Percentiles rank a stretch among this genome's conserved stretches.
phyloP scores from a whole-genome alignment of 1,140 invertebrate genomes.

The Drosophila subpulchrella region DNA sequence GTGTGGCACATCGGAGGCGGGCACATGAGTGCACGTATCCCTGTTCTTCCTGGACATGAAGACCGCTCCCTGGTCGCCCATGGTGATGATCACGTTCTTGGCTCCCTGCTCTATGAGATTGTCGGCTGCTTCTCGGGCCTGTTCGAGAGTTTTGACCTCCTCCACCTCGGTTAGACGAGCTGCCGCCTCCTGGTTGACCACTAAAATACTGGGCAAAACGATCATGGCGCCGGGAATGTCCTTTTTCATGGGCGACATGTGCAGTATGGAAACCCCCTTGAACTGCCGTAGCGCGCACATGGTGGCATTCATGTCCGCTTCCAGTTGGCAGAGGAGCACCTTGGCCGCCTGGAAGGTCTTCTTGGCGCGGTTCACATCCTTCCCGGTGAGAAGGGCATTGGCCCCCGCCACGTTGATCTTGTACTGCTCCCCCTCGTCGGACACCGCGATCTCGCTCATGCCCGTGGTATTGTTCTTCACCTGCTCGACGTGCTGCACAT shows the following conservation, averaged over 20 bases:
- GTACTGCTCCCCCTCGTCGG: constrained; percentile 93
- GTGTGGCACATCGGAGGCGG: constrained; percentile 86
- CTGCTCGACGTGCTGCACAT: constrained; percentile 86
- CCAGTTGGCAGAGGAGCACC: constrained; percentile 92
- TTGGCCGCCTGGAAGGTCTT: constrained; percentile 37
- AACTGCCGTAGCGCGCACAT: constrained; percentile 91
- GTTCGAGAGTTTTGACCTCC: constrained; percentile 73
- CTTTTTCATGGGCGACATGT: constrained; percentile 91
- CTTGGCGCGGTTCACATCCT: constrained; percentile 86
- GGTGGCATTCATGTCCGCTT: constrained; percentile 91
- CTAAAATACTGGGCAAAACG: constrained; percentile 91
- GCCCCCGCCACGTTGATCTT: constrained; percentile 96
- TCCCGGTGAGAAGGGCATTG: constrained; percentile 88
- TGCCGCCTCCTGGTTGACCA: constrained; percentile 95
- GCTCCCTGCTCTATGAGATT: constrained; percentile 88
- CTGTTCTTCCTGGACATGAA: constrained; percentile 86
- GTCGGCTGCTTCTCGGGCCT: constrained; percentile 87
- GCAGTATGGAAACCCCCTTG: constrained; percentile 91
- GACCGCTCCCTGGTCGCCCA: constrained; percentile 90
- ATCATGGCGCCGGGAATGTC: constrained; percentile 88
- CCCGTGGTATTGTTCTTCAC: constrained; percentile 86
- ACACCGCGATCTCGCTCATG: constrained; percentile 91
- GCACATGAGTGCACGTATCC: constrained; percentile 85
- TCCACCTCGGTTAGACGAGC: constrained; percentile 88
- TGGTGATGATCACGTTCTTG: constrained; percentile 92